Conservation (phyloP, 2,113 vertebrate genomes). For the Heliornis fulica region DNA sequence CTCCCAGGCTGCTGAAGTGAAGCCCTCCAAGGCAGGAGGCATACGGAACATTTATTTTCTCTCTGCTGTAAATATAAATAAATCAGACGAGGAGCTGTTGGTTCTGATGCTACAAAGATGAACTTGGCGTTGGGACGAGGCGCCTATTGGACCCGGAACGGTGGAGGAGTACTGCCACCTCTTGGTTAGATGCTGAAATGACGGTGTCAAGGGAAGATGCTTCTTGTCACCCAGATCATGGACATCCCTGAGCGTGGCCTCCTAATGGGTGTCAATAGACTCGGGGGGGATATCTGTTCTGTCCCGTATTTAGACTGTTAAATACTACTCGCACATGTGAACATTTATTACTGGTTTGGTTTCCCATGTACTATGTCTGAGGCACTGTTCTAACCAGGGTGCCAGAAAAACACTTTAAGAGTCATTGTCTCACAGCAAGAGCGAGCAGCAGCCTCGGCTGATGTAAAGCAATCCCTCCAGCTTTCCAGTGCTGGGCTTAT, state of each 20-base stretch:
- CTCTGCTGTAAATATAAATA: neutral
- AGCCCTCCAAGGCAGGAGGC: neutral
- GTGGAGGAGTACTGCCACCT: conserved; percentile 75
- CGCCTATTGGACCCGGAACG: neutral
- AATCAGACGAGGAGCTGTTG: neutral
- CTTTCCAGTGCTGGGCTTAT: conserved; percentile 35
- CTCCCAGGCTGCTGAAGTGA: neutral
- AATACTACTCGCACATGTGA: neutral
- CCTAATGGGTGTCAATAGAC: neutral
- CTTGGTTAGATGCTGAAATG: conserved; percentile 43
- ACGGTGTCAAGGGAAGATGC: neutral
- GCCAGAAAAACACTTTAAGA: neutral
- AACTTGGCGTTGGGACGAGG: neutral
- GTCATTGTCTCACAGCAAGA: neutral
- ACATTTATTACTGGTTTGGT: neutral
- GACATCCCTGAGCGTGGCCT: neutral
- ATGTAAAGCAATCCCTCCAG: conserved; percentile 41
- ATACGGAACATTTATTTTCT: neutral
- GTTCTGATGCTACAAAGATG: neutral
- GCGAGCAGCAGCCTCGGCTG: neutral
- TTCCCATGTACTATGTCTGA: neutral
- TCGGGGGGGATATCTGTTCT: rapidly evolving
- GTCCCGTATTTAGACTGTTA: neutral
- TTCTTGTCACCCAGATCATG: neutral
- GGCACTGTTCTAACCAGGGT: neutral